Conservation (phyloP, 2,888 invertebrate species). For the Amblyjoppa proteus region DNA sequence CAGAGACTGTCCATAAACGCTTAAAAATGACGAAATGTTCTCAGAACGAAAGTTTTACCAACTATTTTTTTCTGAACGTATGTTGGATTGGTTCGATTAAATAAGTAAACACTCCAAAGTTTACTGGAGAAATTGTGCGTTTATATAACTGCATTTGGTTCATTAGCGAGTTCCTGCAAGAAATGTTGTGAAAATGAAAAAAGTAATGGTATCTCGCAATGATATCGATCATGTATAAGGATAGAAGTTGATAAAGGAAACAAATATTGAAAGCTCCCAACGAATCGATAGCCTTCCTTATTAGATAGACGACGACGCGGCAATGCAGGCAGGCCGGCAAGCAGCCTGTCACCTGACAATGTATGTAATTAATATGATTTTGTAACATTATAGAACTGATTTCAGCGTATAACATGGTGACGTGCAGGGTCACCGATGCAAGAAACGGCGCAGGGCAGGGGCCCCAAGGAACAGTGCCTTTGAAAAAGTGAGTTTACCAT, state of each 20-base stretch:
- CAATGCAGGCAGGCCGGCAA: conserved; percentile 75
- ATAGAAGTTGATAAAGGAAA: not conserved
- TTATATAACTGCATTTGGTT: no score
- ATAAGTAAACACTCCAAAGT: no score
- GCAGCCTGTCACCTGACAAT: conserved; percentile 72
- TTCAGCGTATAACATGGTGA: conserved; percentile 99
- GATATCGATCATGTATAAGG: not conserved
- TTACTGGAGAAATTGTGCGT: no score
- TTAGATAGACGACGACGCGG: conserved; percentile 66
- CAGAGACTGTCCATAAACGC: no score
- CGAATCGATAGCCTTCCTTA: not conserved
- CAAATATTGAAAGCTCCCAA: not conserved
- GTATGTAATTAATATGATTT: conserved; percentile 79
- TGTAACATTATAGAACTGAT: conserved; percentile 86
- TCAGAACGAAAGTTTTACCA: no score
- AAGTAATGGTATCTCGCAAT: no score
- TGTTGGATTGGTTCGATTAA: no score
- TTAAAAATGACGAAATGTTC: no score
- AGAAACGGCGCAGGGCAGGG: conserved; percentile 92
- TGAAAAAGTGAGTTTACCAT: conserved; percentile 95
- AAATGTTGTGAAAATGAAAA: no score
- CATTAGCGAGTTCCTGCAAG: no score
- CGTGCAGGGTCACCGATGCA: conserved; percentile 97
- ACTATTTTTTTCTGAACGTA: no score
- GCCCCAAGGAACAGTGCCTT: conserved; percentile 97